Base-by-base conservation (phyloP, 2,888 invertebrate species). In the Eudemis profundana region DNA sequence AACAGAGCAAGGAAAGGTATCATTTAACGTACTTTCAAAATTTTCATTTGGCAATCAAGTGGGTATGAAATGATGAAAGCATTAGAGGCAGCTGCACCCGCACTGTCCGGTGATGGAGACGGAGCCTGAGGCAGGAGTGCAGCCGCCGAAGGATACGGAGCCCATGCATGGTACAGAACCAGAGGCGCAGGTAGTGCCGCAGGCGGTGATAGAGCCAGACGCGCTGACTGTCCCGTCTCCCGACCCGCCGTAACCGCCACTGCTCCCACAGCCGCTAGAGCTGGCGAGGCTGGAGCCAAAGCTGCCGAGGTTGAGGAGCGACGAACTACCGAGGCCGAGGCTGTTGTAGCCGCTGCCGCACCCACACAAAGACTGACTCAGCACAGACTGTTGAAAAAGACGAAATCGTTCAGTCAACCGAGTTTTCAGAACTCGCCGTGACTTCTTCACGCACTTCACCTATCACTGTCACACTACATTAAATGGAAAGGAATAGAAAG, bases 141-240 rank as follows among this genome's bases (percentile, higher is more conserved):
- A 59, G 14, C 81, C 81, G 21, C 70, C 68, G 74, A 78, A 78
- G 14, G 70, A 70, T 27, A 81, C 82, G 15, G 76, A 73, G 53
- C 81, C 79, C 27, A 77, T 72, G 59, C 79, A 76, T 29, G 82
- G 81, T 21, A 81, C 74, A 51, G 75, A 40, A 15, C 40, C 40
- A 15, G 15, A 14, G 15, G 15, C 40, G 15, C 1, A 0, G 15
- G 15, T 40, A 5, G 14, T 5, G 15, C 40, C 40, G 8, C 15
- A 7, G 7, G 40, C 40, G 14, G 1, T 8, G 40, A 40, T 14
- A 15, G 14, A 14, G 40, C 40, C 40, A 2, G 72, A 67, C 19
- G 75, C 71, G 17, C 68, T 68, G 12, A 78, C 66, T 5, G 12
- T 19, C 10, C 50, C 50, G 29, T 29, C 12, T 15, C 49, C 49